Evolutionary conservation across 1,140 invertebrate species (phyloP).

Genomic region (Coptotermes formosanus): DNA sequence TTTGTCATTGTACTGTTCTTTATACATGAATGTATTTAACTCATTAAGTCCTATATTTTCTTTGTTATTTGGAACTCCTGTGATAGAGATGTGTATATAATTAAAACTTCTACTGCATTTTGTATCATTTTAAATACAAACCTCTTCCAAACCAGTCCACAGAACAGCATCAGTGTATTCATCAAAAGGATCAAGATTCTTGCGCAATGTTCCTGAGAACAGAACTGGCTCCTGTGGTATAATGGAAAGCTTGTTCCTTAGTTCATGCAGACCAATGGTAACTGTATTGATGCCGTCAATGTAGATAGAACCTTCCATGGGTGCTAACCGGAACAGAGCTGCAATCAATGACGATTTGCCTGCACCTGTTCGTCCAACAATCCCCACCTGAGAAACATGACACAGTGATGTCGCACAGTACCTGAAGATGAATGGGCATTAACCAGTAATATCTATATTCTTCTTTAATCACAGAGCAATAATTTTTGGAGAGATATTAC

Average conservation of each 20-base stretch:
- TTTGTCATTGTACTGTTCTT: too few relatives aligned
- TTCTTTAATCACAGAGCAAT: too few relatives aligned
- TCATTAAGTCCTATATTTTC: too few relatives aligned
- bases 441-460: too few relatives aligned
- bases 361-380: constrained; percentile 59
- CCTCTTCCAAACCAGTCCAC: constrained; percentile 59
- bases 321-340: constrained; percentile 43
- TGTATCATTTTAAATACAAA: constrained; percentile 30
- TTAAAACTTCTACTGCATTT: too few relatives aligned
- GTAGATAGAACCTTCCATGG: constrained; percentile 44
- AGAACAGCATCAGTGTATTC: constrained; percentile 58
- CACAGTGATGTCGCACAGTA: not conserved
- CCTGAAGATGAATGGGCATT: not conserved
- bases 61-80: too few relatives aligned
- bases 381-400: constrained; percentile 38
- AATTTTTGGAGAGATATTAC: too few relatives aligned
- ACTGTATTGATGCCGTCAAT: constrained; percentile 54
- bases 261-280: constrained; percentile 49
- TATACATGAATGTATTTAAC: too few relatives aligned
- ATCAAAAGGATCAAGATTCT: constrained; percentile 83
- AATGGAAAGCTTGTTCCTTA: constrained; percentile 56
- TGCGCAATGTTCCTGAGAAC: constrained; percentile 75
- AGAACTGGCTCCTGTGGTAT: constrained; percentile 80
- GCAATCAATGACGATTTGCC: constrained; percentile 47
- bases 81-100: too few relatives aligned